Conservation (phyloP, 2,888 invertebrate genomes). For the Drosophila recens region DNA sequence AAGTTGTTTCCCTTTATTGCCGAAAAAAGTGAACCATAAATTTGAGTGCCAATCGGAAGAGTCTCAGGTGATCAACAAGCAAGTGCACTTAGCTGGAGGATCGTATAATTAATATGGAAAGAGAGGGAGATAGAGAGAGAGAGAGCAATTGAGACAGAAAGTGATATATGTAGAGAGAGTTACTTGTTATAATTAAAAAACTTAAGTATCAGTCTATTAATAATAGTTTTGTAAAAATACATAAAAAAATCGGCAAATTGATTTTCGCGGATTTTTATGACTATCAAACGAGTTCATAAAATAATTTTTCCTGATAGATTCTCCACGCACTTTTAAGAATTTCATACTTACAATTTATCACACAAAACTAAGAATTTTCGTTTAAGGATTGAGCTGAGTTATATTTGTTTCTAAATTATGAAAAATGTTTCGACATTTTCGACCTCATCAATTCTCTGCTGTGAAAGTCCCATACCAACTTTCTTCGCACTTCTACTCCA, state of each 20-base stretch:
- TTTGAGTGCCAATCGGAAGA: slow-evolving; percentile 5
- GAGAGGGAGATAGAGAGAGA: neutral
- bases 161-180: neutral
- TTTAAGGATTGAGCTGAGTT: too few species aligned
- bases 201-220: too few species aligned
- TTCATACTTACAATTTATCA: too few species aligned
- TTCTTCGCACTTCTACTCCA: neutral
- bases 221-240: too few species aligned
- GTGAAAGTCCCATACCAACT: neutral
- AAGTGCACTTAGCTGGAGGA: neutral
- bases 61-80: slow-evolving; percentile 44
- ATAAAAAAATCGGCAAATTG: too few species aligned
- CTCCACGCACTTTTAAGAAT: too few species aligned
- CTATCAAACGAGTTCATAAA: too few species aligned
- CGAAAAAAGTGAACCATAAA: slow-evolving; percentile 38
- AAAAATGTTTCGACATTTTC: neutral
- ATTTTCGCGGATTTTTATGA: too few species aligned
- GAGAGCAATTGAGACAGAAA: too few species aligned
- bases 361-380: too few species aligned
- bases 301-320: too few species aligned
- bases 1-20: slow-evolving; percentile 48
- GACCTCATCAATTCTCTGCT: neutral
- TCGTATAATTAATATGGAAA: neutral
- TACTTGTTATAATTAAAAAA: too few species aligned
- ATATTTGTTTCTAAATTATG: neutral